phyloP scores from a whole-genome alignment of 2,113 vertebrate genomes.

The Raja brachyura region DNA sequence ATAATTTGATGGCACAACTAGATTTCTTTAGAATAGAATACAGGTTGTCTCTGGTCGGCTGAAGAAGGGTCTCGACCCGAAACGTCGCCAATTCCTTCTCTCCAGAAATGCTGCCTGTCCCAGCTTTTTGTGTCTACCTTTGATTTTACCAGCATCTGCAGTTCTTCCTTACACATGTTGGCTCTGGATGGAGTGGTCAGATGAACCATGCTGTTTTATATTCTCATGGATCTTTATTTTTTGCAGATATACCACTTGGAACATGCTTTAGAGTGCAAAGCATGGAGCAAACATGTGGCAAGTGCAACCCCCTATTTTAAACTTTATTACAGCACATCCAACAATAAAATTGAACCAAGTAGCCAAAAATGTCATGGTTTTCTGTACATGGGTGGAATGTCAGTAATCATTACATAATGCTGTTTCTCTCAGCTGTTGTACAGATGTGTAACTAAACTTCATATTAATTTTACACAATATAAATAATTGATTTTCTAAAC shows the following conservation, averaged over 20 bases:
- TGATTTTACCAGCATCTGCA: too few species aligned
- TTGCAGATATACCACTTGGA: not conserved
- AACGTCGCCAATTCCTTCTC: too few species aligned
- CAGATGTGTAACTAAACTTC: constrained; percentile 1
- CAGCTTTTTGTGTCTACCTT: too few species aligned
- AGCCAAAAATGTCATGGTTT: not conserved
- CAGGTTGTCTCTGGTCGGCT: not conserved
- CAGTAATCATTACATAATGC: not conserved
- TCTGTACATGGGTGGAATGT: not conserved
- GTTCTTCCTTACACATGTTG: not conserved
- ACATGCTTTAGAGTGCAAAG: not conserved
- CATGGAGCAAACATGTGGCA: not conserved
- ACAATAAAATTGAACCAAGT: not conserved
- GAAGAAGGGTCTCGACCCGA: too few species aligned
- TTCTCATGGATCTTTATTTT: not conserved
- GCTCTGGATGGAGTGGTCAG: not conserved
- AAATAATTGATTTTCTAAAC: not conserved
- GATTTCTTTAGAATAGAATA: not conserved
- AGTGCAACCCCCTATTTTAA: not conserved
- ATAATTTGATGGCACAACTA: not conserved
- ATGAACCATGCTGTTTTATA: not conserved
- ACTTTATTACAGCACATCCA: not conserved
- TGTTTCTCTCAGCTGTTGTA: not conserved
- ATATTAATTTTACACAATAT: not conserved
- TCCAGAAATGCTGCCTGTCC: too few species aligned